Evolutionary conservation across 1,140 invertebrate species (phyloP), one percentile per base, ranked within the genome.

Genomic region (Halesus radiatus): DNA sequence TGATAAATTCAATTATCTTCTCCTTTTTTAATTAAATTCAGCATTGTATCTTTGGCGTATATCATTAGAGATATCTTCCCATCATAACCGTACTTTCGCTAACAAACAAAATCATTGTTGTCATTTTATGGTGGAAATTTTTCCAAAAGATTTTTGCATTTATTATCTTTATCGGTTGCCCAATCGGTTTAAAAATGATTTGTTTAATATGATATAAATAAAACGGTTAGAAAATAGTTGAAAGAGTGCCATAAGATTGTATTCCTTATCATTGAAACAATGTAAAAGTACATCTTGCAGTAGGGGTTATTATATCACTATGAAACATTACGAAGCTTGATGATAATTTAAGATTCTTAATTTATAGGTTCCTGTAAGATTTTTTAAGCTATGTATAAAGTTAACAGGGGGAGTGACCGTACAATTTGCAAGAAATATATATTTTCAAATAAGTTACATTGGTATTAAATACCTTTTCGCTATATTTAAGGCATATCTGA

Each of bases 401-500:
- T 8, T 29, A 29, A 5, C 26, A 29, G 26, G 2, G 18, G 20
- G 23, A 26, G 60, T 64, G 18, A 29, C 26, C 26, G 62, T 26
- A 60, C 13, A 66, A 66, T 32, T 66, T 66, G 8, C 62, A 66
- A 6, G 13, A 60, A 60, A 22, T 60, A 60, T 60, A 66, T 56
- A 22, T 64, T 22, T 64, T 64, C 23, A 70, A 18, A 0, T 50
- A 70, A 52, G 20, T 23, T 52, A 16, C 53, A 74, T 56, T 54
- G 70, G 70, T 74, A 74, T 74, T 29, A 53, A 74, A 74, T 74
- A 74, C 70, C 70, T 74, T 74, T 74, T 23, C 8, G 20, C 66
- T 70, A 50, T 70, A 52, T 70, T 70, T 70, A 56, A 74, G 53
- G 54, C 52, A 74, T 74, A 29, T 74, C 13, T 70, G 6, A 45